Evolutionary conservation across 1,140 invertebrate species (phyloP).

Genomic region (Pantala flavescens): DNA sequence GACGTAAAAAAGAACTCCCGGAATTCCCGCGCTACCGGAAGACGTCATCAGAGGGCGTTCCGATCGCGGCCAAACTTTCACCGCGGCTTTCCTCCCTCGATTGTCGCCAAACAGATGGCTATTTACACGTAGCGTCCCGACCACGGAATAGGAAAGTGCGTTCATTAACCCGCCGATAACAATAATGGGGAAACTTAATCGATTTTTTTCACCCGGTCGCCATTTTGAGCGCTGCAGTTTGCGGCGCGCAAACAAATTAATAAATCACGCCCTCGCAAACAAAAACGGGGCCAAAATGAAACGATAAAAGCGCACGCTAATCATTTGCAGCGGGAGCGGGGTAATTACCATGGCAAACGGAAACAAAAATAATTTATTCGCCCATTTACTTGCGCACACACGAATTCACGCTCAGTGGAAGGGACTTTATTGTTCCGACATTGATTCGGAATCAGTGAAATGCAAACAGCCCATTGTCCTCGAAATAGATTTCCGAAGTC

Average conservation of each 20-base stretch:
- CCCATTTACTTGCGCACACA: background rate
- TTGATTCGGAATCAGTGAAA: constrained; percentile 6
- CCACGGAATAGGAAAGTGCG: no score
- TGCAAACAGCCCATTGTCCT: constrained; percentile 4
- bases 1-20: no score
- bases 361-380: constrained; percentile 4
- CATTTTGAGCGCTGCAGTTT: background rate
- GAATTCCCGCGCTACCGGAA: no score
- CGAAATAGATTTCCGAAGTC: constrained; percentile 1
- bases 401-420: background rate
- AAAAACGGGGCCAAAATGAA: constrained; percentile 1
- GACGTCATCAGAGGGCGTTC: no score
- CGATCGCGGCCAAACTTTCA: no score
- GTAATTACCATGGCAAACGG: constrained; percentile 8
- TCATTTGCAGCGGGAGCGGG: constrained; percentile 2
- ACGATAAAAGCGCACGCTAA: constrained; percentile 7
- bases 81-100: no score
- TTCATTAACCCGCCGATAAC: no score
- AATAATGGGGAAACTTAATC: no score
- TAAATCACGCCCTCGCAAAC: background rate
- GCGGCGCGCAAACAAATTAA: constrained; percentile 4
- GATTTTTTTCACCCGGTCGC: background rate
- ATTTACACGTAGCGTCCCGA: no score
- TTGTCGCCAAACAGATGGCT: no score
- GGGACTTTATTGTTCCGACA: background rate